Base-by-base conservation (phyloP, 2,797 vertebrate species). In the Onychomys arenicola region DNA sequence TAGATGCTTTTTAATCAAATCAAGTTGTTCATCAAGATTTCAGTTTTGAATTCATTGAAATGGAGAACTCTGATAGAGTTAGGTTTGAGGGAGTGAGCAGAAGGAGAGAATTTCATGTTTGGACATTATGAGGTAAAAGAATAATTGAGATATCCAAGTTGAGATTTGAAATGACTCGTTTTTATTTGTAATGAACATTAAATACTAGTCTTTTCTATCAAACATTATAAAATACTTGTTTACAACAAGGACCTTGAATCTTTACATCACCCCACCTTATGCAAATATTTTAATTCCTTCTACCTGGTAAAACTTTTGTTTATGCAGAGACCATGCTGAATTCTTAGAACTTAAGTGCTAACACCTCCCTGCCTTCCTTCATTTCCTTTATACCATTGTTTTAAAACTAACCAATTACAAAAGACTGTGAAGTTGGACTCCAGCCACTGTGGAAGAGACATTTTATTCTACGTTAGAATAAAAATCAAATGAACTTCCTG, bases 91-190 rank as follows among this genome's bases (percentile, higher is more conserved):
- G 17, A 6, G 52, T 55, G 2, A 84, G 63, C 40, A 19, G 61
- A 94, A 82, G 25, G 46, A 95, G 63, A 95, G 55, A 94, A 93
- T 94, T 87, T 93, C 19, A 7, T 59, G 37, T 77, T 96, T 91
- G 43, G 16, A 9, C 87, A n/a, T 87, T 94, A 94, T 46, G 25
- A 96, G 34, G 89, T 83, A 83, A 71, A 83, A 32, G 21, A 93
- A 32, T 93, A 52, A 95, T 87, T 87, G 87, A 91, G 43, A 95
- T 57, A 91, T 40, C 81, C 37, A 94, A 49, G 29, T 88, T 55
- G 63, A 65, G 25, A 75, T 81, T 93, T 86, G 40, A 89, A 95
- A 96, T 83, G 27, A 5, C 80, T 83, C 16, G 82, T 92, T 55
- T 91, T 84, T 65, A 84, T 65, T 65, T 65, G 27, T 84, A 84